Base-by-base conservation (phyloP, 92 coral and sea anemone genomes). In the Chrysogorgia sp. region DNA sequence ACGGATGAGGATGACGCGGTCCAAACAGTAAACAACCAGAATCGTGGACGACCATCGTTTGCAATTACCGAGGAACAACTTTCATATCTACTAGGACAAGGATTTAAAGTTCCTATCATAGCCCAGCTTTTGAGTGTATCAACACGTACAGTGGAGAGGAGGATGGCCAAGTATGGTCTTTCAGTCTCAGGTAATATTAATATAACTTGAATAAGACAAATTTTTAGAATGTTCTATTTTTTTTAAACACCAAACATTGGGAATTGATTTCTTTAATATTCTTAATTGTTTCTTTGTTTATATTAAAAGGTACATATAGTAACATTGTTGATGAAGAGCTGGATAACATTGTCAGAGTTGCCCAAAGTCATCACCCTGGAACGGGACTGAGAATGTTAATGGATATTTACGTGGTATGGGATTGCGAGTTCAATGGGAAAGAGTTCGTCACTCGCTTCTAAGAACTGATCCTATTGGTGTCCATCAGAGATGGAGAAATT, bases 381-480 rank as follows among this genome's bases (percentile, higher is more conserved):
- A 65, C 71, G 17, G 84, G 84, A 0, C 8, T 84, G 24, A 49
- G 88, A 60, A 62, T 84, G 81, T 67, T 79, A 13, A 85, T 41
- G 75, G 76, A 85, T 0, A 85, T 59, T 19, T 85, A 24, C 48
- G 25, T 15, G 40, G 84, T 52, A 53, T 58, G 58, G 80, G 80
- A 15, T 20, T 40, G 13, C 63, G 76, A 21, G 65, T 84, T 14
- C 88, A 84, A 65, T 67, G 88, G 77, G 87, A 83, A 57, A 84
- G 88, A 71, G 67, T 85, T 3, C 29, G 85, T 1, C 80, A 61
- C 8, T 85, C 88, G 6, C 61, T 58, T 9, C 81, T 85, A n/a
- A 79, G 85, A 41, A 79, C 88, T 15, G 85, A 85, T 40, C 85
- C 85, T 3, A 12, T 58, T 0, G 88, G 88, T 59, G 88, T 79